phyloP scores from a whole-genome alignment of 2,797 vertebrate genomes.

The Zalophus californianus region DNA sequence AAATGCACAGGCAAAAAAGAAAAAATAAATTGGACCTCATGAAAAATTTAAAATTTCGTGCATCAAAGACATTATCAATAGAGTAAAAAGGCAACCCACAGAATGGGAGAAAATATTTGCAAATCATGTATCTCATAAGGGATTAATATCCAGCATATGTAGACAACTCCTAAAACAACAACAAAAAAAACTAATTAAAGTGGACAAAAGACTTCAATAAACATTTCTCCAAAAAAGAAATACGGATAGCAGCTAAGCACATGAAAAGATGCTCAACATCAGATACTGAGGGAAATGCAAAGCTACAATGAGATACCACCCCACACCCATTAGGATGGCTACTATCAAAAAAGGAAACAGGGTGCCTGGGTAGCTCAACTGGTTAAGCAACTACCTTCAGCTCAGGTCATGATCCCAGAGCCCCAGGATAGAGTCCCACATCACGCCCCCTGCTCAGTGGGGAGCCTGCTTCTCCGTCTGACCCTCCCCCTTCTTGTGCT shows the following conservation, averaged over 20 bases:
- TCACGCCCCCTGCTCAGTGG: too few relatives aligned
- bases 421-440: too few relatives aligned
- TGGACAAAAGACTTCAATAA: background rate
- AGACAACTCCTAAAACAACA: background rate
- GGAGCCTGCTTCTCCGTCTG: too few relatives aligned
- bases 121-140: background rate
- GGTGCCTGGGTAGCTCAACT: too few relatives aligned
- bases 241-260: background rate
- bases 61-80: background rate
- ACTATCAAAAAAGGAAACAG: background rate
- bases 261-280: background rate
- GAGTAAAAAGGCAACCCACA: slow-evolving; percentile 11
- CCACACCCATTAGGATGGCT: background rate
- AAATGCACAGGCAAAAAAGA: background rate
- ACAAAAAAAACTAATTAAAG: background rate
- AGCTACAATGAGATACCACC: background rate
- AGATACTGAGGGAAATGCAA: background rate
- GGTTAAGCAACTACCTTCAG: too few relatives aligned
- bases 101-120: background rate
- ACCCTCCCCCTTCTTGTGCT: too few relatives aligned
- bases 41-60: background rate
- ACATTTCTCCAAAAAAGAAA: background rate
- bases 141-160: background rate
- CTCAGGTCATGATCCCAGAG: too few relatives aligned
- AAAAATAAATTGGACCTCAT: background rate